A percentile compares a stretch with the other conserved stretches of the same genome.
phyloP scores from a whole-genome alignment of 1,140 invertebrate species.

The Polyergus mexicanus region DNA sequence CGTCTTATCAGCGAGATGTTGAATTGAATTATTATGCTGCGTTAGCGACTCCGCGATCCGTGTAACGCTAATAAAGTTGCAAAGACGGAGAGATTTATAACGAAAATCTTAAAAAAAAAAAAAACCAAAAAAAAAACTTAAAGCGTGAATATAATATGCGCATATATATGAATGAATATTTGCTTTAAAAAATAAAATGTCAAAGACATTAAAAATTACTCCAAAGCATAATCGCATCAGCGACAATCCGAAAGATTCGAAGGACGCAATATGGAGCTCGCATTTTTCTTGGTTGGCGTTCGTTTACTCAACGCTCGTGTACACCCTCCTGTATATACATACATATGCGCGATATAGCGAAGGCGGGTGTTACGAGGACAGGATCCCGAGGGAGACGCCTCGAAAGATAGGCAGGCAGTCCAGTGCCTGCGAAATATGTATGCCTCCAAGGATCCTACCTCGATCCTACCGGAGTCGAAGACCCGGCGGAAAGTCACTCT shows the following conservation, averaged over 20 bases:
- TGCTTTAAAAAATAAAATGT: neutral
- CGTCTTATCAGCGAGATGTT: conserved; percentile 16
- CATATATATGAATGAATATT: neutral
- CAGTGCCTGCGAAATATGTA: conserved; percentile 80
- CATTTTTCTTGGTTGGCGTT: conserved; percentile 63
- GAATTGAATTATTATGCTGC: conserved; percentile 39
- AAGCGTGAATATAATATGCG: neutral
- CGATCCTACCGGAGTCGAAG: conserved; percentile 68
- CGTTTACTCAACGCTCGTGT: conserved; percentile 55
- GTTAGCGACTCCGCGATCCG: neutral
- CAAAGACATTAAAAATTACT: neutral
- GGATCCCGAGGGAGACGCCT: conserved; percentile 77
- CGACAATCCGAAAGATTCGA: conserved; percentile 27
- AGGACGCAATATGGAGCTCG: conserved; percentile 29
- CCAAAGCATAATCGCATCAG: conserved; percentile 64
- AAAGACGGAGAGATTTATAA: neutral
- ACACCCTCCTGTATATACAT: conserved; percentile 36
- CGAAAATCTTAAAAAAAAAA: neutral
- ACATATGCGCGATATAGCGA: conserved; percentile 55
- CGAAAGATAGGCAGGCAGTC: conserved; percentile 78
- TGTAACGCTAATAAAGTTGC: neutral
- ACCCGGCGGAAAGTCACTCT: conserved; percentile 66
- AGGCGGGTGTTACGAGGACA: conserved; percentile 76
- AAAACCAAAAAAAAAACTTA: neutral
- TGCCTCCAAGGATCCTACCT: conserved; percentile 75